Base-by-base conservation (phyloP, 2,888 invertebrate genomes). In the Microplitis manilae region DNA sequence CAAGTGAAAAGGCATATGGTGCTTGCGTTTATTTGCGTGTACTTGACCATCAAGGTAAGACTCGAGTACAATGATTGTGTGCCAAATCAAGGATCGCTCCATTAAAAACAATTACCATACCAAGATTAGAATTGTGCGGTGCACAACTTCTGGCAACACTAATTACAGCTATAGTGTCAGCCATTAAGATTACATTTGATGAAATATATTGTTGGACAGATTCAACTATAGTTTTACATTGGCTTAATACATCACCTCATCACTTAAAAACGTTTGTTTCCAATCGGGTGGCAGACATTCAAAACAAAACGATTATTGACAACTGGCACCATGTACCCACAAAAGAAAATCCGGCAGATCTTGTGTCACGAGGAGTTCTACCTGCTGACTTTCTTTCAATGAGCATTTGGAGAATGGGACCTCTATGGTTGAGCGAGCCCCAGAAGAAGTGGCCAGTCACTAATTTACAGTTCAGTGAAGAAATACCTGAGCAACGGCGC, bases 81-180 rank as follows among this genome's bases (percentile, higher is more conserved):
- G 70, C 81, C 1, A 79, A 80, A 41, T 82, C 79, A 1, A 62
- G 79, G 20, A 79, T 82, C 0, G 79, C 79, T 13, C 81, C 83
- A 0, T 15, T 82, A 9, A 81, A 82, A 64, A 73, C 68, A 1
- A 50, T 78, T 0, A 71, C 79, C 0, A 73, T 83, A 13, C 81
- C 83, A 17, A 61, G 79, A 6, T 41, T 81, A 0, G 80, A 83
- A 60, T 68, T 82, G 30, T 82, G 81, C 15, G 77, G 78, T 8
- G 77, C 79, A 13, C 69, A 76, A 13, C 65, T 81, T 7, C 60
- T 81, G 7, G 72, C 79, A 2, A 62, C 74, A 17, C 60, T 81
- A n/a, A 65, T 65, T 8, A 64, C 20, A 7, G 6, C 70, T 0
- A 62, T 17, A 2, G 5, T 38, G 13, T 1, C 17, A 2, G 65